phyloP scores from a whole-genome alignment of 2,113 vertebrate species.

The Tragulus kanchil region DNA sequence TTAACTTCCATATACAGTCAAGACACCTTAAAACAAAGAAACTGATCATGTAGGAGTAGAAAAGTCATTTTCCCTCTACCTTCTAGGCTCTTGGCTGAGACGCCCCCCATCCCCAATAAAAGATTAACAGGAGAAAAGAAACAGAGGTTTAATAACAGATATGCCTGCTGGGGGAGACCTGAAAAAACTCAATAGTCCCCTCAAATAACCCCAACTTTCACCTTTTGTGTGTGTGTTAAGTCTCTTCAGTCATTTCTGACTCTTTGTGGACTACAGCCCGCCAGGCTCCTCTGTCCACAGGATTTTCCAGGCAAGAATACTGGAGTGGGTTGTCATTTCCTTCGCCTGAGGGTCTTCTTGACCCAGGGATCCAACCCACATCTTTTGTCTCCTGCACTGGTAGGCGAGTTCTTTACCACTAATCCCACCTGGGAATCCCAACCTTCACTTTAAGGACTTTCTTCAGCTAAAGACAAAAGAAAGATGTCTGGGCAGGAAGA shows the following conservation, averaged over 20 bases:
- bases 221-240: too few relatives aligned
- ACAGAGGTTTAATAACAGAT: background rate
- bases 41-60: background rate
- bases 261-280: too few relatives aligned
- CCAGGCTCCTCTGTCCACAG: too few relatives aligned
- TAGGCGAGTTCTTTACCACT: too few relatives aligned
- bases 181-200: background rate
- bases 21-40: background rate
- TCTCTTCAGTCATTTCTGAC: too few relatives aligned
- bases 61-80: background rate
- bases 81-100: background rate
- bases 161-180: background rate
- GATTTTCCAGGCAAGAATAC: too few relatives aligned
- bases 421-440: background rate
- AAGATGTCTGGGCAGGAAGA: background rate
- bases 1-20: slow-evolving; percentile 1
- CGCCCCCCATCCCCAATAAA: background rate
- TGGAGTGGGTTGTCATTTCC: too few relatives aligned
- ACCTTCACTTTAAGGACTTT: background rate
- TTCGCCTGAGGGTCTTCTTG: too few relatives aligned
- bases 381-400: too few relatives aligned
- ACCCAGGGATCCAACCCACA: too few relatives aligned
- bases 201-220: background rate
- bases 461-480: background rate
- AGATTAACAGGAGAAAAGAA: background rate